phyloP scores from a whole-genome alignment of 2,797 vertebrate genomes.

The Chiloscyllium punctatum region DNA sequence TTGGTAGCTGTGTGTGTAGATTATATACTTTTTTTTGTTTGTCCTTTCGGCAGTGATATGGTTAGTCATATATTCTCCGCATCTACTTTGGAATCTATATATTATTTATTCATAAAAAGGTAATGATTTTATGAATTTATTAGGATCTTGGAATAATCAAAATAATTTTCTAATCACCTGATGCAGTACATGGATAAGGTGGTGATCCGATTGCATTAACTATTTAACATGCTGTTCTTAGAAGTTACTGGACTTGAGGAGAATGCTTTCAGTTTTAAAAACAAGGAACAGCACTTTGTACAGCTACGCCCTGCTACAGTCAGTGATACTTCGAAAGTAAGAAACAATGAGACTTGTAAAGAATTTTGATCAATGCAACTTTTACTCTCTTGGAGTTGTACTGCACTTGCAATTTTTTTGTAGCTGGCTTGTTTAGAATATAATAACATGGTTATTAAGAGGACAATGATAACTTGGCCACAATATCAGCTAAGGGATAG shows the following conservation, averaged over 20 bases:
- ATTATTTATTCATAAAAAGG: no score
- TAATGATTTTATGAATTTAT: neutral
- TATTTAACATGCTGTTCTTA: neutral
- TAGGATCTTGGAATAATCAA: neutral
- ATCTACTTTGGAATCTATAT: neutral
- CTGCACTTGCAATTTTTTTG: neutral
- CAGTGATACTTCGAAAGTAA: neutral
- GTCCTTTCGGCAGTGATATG: neutral
- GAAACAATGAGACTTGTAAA: neutral
- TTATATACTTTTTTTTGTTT: neutral
- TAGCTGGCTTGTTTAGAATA: neutral
- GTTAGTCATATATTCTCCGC: neutral
- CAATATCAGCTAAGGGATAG: neutral
- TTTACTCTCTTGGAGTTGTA: neutral
- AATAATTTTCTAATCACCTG: neutral
- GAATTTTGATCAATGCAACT: neutral
- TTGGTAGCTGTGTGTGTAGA: neutral
- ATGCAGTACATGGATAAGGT: neutral
- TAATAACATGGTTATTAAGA: no score
- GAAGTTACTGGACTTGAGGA: neutral
- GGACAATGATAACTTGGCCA: neutral
- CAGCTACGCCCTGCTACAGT: no score
- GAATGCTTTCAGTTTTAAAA: neutral
- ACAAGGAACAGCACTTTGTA: neutral
- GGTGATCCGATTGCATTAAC: neutral